Evolutionary conservation across 2,888 invertebrate species (phyloP).

Genomic region (Pseudococcus viburni): DNA sequence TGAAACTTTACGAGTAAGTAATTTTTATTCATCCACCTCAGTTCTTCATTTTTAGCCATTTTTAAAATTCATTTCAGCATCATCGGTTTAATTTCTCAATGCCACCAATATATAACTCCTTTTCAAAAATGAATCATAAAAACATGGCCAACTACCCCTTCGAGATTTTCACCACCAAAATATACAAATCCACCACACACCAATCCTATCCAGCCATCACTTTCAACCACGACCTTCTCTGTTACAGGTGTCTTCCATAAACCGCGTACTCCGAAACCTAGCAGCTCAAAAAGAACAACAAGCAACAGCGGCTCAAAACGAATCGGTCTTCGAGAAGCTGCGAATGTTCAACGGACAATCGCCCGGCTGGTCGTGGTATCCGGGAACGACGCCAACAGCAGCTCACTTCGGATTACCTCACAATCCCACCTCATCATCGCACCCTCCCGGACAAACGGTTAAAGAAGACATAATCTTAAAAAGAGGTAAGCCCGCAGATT

Average conservation of each 20-base stretch:
- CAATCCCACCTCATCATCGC: slow-evolving; percentile 66
- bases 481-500: slow-evolving; percentile 65
- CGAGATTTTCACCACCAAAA: too few species aligned
- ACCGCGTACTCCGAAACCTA: slow-evolving; percentile 95
- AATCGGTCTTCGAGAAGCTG: slow-evolving; percentile 94
- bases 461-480: slow-evolving; percentile 63
- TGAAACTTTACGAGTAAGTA: too few species aligned
- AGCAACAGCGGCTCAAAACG: slow-evolving; percentile 76
- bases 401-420: slow-evolving; percentile 66
- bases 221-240: not conserved
- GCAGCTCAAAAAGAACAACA: slow-evolving; percentile 97
- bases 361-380: slow-evolving; percentile 71
- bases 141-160: too few species aligned
- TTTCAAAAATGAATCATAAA: too few species aligned
- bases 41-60: too few species aligned
- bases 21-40: too few species aligned
- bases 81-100: too few species aligned
- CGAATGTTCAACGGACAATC: slow-evolving; percentile 94
- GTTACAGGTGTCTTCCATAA: slow-evolving; percentile 95
- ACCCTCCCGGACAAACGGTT: slow-evolving; percentile 64
- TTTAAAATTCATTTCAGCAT: too few species aligned
- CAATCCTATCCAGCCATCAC: not conserved
- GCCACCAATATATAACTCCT: too few species aligned
- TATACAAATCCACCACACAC: too few species aligned
- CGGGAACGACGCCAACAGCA: slow-evolving; percentile 67